Evolutionary conservation across 2,113 vertebrate genomes (phyloP).

Genomic region (Phaetusa simplex): DNA sequence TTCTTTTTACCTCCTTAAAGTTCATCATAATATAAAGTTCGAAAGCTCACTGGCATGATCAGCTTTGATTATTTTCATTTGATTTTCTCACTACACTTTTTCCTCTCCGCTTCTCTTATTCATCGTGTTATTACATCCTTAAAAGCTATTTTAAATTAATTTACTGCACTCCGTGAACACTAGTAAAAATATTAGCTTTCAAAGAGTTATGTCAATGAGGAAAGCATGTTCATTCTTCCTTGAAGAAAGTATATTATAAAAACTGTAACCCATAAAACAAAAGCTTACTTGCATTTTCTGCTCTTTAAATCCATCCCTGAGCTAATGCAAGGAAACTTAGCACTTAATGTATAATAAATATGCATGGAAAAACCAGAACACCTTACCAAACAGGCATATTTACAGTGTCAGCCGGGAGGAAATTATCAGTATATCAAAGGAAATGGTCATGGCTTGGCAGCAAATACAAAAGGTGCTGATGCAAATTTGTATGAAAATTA

Average conservation of each 20-base stretch:
- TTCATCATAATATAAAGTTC: neutral
- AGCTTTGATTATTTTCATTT: neutral
- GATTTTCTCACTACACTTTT: neutral
- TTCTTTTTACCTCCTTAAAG: neutral
- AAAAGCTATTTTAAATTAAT: slow-evolving; percentile 58
- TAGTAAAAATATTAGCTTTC: slow-evolving; percentile 32
- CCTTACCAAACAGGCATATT: neutral
- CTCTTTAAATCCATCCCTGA: slow-evolving; percentile 46
- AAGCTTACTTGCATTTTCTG: slow-evolving; percentile 5
- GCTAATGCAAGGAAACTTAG: slow-evolving; percentile 28
- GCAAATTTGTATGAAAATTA: neutral
- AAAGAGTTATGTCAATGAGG: slow-evolving; percentile 2
- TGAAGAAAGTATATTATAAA: slow-evolving; percentile 38
- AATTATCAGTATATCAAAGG: neutral
- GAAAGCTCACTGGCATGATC: neutral
- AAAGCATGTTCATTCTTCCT: slow-evolving; percentile 30
- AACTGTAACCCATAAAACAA: slow-evolving; percentile 51
- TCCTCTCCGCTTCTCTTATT: slow-evolving; percentile 7
- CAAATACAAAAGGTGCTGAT: neutral
- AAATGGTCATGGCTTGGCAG: neutral
- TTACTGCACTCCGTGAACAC: slow-evolving; percentile 3
- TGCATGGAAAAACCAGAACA: neutral
- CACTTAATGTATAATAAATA: slow-evolving; percentile 60
- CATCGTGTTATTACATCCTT: neutral
- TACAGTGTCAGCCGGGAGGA: neutral